Percentiles rank a stretch among this genome's conserved stretches.
These are phyloP conservation scores for Ochropleura leucogaster DNA, from an alignment of 2,888 invertebrate species.

Conservation along the genomic window DNA sequence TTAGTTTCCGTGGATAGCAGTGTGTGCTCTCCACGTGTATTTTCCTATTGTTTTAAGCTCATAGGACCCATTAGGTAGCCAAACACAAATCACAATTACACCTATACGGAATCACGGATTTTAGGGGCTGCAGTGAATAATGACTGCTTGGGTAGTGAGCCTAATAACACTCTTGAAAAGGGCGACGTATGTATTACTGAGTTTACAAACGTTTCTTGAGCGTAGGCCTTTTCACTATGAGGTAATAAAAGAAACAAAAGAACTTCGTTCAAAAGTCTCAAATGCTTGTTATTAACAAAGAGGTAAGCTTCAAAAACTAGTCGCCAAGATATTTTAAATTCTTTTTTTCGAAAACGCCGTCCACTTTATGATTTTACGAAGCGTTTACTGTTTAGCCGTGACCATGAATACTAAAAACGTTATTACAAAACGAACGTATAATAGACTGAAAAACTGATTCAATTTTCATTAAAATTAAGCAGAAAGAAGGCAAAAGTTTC, in stretches of 20 bases:
- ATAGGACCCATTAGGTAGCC: constrained; percentile 32
- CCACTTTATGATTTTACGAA: constrained; percentile 43
- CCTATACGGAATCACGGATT: constrained; percentile 27
- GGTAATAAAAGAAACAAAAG: background rate
- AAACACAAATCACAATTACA: constrained; percentile 55
- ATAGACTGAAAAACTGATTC: constrained; percentile 13
- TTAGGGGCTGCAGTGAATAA: constrained; percentile 45
- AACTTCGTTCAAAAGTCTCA: background rate
- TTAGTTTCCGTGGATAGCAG: background rate
- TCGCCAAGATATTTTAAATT: background rate
- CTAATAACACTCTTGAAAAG: constrained; percentile 11
- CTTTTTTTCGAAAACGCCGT: constrained; percentile 15
- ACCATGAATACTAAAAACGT: constrained; percentile 55
- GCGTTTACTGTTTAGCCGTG: constrained; percentile 35
- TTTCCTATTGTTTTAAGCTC: constrained; percentile 19
- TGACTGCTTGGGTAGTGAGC: constrained; percentile 28
- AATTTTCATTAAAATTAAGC: constrained; percentile 38
- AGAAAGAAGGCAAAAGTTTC: constrained; percentile 29
- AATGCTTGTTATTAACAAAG: background rate
- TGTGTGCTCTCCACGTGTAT: background rate
- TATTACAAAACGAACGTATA: constrained; percentile 41
- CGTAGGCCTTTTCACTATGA: background rate
- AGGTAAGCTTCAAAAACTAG: background rate
- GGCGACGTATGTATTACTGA: background rate
- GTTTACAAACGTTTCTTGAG: background rate